These are phyloP conservation scores for Leucophenga maculata DNA, from an alignment of 2,888 invertebrate species.

Conservation along the genomic window DNA sequence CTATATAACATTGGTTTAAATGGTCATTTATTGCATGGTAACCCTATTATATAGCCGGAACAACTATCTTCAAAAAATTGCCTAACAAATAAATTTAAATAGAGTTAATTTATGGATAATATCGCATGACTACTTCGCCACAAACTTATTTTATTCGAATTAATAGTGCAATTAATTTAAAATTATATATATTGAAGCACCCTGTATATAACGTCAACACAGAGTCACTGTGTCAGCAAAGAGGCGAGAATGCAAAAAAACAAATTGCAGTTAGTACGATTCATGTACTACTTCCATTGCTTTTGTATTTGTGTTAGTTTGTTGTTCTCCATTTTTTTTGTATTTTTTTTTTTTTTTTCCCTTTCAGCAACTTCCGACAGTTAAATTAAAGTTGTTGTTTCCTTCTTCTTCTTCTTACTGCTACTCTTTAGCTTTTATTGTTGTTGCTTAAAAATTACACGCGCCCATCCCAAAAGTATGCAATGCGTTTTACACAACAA, in stretches of 20 bases:
- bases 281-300: slow-evolving; percentile 33
- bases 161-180: no score
- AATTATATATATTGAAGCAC: no score
- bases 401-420: slow-evolving; percentile 40
- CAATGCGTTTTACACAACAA: slow-evolving; percentile 13
- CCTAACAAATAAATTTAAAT: no score
- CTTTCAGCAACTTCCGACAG: slow-evolving; percentile 60
- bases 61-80: no score
- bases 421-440: slow-evolving; percentile 42
- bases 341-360: slow-evolving; percentile 1
- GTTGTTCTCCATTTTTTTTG: slow-evolving; percentile 35
- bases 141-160: background rate
- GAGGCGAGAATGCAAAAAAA: background rate
- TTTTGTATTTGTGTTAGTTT: slow-evolving; percentile 45
- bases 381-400: slow-evolving; percentile 65
- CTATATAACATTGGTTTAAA: no score
- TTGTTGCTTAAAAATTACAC: slow-evolving; percentile 47
- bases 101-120: no score
- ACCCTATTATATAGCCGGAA: no score
- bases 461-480: slow-evolving; percentile 44
- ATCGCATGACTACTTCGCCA: no score
- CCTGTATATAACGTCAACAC: background rate
- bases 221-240: background rate
- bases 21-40: no score
- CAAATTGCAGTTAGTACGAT: slow-evolving; percentile 26